Evolutionary conservation across 35 echinoderm and acorn worm genomes (phyloP).

Genomic region (Hemicentrotus pulcherrimus): DNA sequence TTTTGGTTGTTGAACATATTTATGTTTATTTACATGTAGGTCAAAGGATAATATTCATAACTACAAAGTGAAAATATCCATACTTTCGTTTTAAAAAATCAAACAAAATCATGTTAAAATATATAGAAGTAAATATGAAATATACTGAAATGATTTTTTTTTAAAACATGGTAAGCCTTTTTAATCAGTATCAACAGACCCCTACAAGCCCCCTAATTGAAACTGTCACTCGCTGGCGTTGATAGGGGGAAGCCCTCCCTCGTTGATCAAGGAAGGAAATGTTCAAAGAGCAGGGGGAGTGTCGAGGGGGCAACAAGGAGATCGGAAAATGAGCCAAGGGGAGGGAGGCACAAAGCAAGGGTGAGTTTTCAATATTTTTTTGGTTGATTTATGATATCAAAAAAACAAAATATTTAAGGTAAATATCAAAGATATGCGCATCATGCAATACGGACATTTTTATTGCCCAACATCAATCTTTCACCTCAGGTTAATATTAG

Average conservation of each 20-base stretch:
- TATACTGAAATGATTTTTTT: neutral
- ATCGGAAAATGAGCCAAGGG: neutral
- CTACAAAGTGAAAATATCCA: too few relatives aligned
- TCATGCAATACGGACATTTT: too few relatives aligned
- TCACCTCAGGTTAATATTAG: too few relatives aligned
- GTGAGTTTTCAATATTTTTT: neutral
- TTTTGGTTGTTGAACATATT: too few relatives aligned
- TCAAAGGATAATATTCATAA: too few relatives aligned
- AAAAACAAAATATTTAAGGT: too few relatives aligned
- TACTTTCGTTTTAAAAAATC: too few relatives aligned
- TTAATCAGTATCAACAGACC: neutral
- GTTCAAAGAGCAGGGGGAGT: neutral
- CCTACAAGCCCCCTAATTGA: neutral
- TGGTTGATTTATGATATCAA: too few relatives aligned
- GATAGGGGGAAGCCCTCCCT: neutral
- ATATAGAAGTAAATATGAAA: neutral
- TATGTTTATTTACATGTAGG: too few relatives aligned
- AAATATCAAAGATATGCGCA: too few relatives aligned
- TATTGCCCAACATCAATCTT: too few relatives aligned
- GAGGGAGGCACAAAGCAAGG: neutral
- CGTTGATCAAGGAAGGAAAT: conserved; percentile 1
- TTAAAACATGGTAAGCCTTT: neutral
- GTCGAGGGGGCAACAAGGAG: neutral
- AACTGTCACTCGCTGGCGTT: neutral
- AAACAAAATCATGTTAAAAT: neutral